Base-by-base conservation (phyloP, 92 coral and sea anemone genomes). In the Anthopleura xanthogrammica region DNA sequence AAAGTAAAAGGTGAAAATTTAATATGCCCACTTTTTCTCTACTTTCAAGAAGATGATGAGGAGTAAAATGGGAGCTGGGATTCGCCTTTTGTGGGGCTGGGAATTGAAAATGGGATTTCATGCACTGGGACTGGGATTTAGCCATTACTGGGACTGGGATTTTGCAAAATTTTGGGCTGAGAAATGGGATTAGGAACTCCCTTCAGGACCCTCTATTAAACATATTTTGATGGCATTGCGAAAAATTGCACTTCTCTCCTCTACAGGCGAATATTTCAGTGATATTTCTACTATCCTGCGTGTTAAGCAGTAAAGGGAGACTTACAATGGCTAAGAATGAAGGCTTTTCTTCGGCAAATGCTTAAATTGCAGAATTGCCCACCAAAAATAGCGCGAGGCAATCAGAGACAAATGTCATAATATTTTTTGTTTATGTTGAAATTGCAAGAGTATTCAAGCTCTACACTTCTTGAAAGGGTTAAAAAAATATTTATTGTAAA, bases 281-380 rank as follows among this genome's bases (percentile, higher is more conserved):
- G 3, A 56, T 80, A 52, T 16, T 73, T 55, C 8, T 82, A 52
- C 80, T 73, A 2, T 57, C 80, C 24, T 82, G 80, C 70, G n/a
- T 82, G 19, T 74, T 82, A 23, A 82, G 86, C 41, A 56, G 77
- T 7, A 86, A 86, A 68, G 75, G 65, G 41, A 76, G 82, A 23
- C 40, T 79, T 50, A 65, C 48, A 40, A 89, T 89, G 92, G 87
- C 89, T 3, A 82, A 36, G 10, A 89, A 76, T 55, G 85, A 85
- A 40, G 79, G 85, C 22, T 70, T 80, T 46, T 68, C 74, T 6
- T 56, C 72, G 72, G 64, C 60, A 24, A n/a, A 13, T 19, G 10
- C 76, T n/a, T n/a, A n/a, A n/a, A n/a, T 80, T 64, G 73, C 60
- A 46, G 68, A 65, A 29, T n/a, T 41, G 12, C 12, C 57, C 52